These are phyloP conservation scores for Homalodisca vitripennis DNA, from an alignment of 1,140 invertebrate genomes.

Conservation along the genomic window DNA sequence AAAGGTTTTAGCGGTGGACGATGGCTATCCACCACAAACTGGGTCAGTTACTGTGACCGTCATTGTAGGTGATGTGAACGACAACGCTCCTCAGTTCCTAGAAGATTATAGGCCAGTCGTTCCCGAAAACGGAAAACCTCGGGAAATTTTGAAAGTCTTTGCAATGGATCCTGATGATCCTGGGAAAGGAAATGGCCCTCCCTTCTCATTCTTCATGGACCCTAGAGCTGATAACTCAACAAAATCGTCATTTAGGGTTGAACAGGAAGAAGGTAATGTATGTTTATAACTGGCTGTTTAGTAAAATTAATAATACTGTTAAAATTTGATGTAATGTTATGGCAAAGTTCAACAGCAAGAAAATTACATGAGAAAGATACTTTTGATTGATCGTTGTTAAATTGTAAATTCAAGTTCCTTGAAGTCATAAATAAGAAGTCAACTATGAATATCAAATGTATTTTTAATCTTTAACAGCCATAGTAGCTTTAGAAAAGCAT, in stretches of 20 bases:
- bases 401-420: too few relatives aligned
- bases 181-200: constrained; percentile 90
- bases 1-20: constrained; percentile 92
- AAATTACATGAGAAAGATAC: too few relatives aligned
- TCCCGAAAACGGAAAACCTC: constrained; percentile 81
- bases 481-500: too few relatives aligned
- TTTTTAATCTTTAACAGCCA: too few relatives aligned
- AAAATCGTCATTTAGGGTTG: constrained; percentile 87
- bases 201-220: constrained; percentile 90
- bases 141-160: constrained; percentile 87
- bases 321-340: too few relatives aligned
- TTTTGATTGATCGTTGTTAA: too few relatives aligned
- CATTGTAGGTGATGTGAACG: constrained; percentile 94
- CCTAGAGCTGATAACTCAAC: constrained; percentile 89
- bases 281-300: neutral
- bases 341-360: too few relatives aligned
- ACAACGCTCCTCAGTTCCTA: constrained; percentile 75
- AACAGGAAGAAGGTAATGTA: constrained; percentile 45
- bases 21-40: constrained; percentile 89
- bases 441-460: too few relatives aligned
- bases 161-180: constrained; percentile 93
- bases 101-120: constrained; percentile 90
- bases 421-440: too few relatives aligned
- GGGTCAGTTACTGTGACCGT: constrained; percentile 93
- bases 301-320: too few relatives aligned